A percentile compares a stretch with the other conserved stretches of the same genome.
Conservation (phyloP, 2,888 invertebrate genomes). For the Ditylenchus weischeri region DNA sequence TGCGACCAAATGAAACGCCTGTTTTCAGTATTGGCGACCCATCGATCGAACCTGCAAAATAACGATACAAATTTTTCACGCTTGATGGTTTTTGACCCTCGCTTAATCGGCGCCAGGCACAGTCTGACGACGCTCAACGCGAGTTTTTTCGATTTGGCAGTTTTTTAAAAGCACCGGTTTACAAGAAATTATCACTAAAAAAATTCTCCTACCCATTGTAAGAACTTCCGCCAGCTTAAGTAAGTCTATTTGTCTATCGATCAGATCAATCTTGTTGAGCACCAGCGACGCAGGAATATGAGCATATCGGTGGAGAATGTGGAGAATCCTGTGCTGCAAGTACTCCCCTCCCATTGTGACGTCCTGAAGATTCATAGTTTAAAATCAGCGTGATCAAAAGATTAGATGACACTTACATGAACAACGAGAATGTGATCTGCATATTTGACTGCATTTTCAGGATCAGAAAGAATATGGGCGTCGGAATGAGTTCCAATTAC, state of each 20-base stretch:
- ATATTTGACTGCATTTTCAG: slow-evolving; percentile 47
- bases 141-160: too few relatives aligned
- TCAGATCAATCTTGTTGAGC: slow-evolving; percentile 78
- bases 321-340: slow-evolving; percentile 54
- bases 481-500: slow-evolving; percentile 36
- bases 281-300: slow-evolving; percentile 69
- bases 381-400: neutral
- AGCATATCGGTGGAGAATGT: slow-evolving; percentile 51
- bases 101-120: too few relatives aligned
- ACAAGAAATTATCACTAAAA: too few relatives aligned
- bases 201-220: neutral
- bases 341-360: slow-evolving; percentile 49
- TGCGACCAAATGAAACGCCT: slow-evolving; percentile 17
- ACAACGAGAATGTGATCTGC: slow-evolving; percentile 56
- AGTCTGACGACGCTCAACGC: too few relatives aligned
- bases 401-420: slow-evolving; percentile 33
- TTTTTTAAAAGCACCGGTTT: too few relatives aligned
- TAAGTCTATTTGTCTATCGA: slow-evolving; percentile 64
- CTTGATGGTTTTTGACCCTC: too few relatives aligned
- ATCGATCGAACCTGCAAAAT: neutral
- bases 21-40: slow-evolving; percentile 28
- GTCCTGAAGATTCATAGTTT: slow-evolving; percentile 38
- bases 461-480: slow-evolving; percentile 47
- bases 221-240: too few relatives aligned
- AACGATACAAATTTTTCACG: neutral